These are phyloP conservation scores for Paragorgia papillata DNA, from an alignment of 92 coral and sea anemone genomes.

Conservation along the genomic window DNA sequence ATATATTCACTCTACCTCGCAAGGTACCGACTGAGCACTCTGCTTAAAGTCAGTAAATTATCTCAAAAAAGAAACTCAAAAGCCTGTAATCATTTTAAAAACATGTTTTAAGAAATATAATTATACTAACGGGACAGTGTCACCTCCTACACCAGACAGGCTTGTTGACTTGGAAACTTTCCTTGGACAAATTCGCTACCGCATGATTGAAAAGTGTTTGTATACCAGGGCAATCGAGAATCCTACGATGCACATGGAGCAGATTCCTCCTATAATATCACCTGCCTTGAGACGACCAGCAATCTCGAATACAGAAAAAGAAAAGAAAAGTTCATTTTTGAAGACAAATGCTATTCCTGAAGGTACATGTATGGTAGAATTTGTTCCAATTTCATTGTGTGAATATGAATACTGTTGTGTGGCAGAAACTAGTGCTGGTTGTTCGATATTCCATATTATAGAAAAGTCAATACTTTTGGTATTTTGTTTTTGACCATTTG, in stretches of 20 bases:
- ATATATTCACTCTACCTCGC: too few relatives aligned
- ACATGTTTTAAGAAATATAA: too few relatives aligned
- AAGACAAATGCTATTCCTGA: constrained; percentile 13
- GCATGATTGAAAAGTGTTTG: constrained; percentile 14
- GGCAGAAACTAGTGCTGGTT: too few relatives aligned
- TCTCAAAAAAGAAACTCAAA: too few relatives aligned
- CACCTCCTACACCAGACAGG: neutral
- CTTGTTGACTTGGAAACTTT: constrained; percentile 1
- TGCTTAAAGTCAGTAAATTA: too few relatives aligned
- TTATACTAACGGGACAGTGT: neutral
- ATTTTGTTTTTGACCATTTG: too few relatives aligned
- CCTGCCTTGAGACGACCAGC: constrained; percentile 7
- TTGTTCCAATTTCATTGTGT: neutral
- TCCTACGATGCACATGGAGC: constrained; percentile 6
- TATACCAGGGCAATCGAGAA: constrained; percentile 12
- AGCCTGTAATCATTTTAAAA: too few relatives aligned
- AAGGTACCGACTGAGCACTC: too few relatives aligned
- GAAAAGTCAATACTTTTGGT: too few relatives aligned
- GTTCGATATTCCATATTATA: too few relatives aligned
- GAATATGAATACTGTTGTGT: neutral
- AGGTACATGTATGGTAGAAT: neutral
- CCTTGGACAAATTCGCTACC: constrained; percentile 8
- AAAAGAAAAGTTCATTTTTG: constrained; percentile 17
- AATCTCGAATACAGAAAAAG: neutral
- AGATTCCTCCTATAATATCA: constrained; percentile 23